Base-by-base conservation (phyloP, 1,140 invertebrate genomes). In the Rhopalosiphum maidis region DNA sequence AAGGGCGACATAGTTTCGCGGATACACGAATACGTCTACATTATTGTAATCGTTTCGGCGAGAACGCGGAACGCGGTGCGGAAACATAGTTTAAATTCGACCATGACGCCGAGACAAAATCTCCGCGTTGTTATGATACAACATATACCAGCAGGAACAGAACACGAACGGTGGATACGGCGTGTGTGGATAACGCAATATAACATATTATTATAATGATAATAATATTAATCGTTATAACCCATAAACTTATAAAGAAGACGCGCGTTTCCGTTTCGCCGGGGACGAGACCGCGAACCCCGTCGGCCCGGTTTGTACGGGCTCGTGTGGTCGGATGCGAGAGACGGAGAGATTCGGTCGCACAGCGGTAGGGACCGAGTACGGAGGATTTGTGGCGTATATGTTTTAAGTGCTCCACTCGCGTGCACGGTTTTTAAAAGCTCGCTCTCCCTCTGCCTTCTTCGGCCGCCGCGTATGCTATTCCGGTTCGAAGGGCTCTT, bases 361-460 rank as follows among this genome's bases (percentile, higher is more conserved):
- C 30, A 21, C 30, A 21, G 15, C 60, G 43, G 48, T 7, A 51
- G 30, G 7, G 46, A 88, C 23, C 30, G 43, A n/a, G 85, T 48
- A 46, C 60, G 60, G 41, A 48, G 25, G 85, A 87, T 92, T 91
- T 46, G 25, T n/a, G 54, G 18, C 86, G 87, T 89, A 83, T 89
- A 83, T 90, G 43, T 51, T 68, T 77, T 85, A 68, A 93, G 60
- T 86, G 93, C 54, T 37, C 30, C 21, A 82, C 60, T 51, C 48
- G 48, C 41, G 30, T 54, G 87, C 41, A 54, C 23, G 68, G 68
- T 92, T 92, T 92, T 83, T 85, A 92, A 92, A 92, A 92, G 82
- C 91, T 85, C 46, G 82, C 91, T 85, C 46, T 85, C 18, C 46
- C 37, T 41, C 11, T 86, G 21, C 22, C 21, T 90, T n/a, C 60